These are phyloP conservation scores for Platyrinchus mystaceus DNA, from an alignment of 2,797 vertebrate genomes.

Conservation along the genomic window DNA sequence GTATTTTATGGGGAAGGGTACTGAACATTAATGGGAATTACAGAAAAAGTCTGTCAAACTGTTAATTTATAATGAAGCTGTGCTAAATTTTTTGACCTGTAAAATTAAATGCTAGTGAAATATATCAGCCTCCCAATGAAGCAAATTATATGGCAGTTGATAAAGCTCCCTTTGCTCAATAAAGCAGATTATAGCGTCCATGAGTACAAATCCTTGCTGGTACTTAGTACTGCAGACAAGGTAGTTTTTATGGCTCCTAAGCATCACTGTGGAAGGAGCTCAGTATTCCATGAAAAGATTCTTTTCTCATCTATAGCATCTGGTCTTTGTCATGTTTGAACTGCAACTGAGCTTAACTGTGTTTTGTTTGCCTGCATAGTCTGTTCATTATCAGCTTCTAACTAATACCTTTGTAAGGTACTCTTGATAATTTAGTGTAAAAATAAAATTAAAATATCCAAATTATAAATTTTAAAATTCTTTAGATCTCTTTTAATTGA, in stretches of 20 bases:
- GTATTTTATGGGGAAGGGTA: not conserved
- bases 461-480: not conserved
- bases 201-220: not conserved
- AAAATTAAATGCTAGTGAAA: constrained; percentile 46
- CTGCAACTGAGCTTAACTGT: constrained; percentile 17
- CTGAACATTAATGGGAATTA: not conserved
- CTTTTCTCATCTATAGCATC: not conserved
- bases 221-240: not conserved
- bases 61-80: constrained; percentile 4
- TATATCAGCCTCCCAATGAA: constrained; percentile 30
- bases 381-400: constrained; percentile 8
- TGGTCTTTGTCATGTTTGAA: constrained; percentile 23
- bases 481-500: not conserved
- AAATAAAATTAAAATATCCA: constrained; percentile 26
- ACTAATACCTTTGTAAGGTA: constrained; percentile 52
- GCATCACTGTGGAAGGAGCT: not conserved
- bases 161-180: constrained; percentile 28
- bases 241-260: not conserved
- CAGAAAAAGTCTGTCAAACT: not conserved
- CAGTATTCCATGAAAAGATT: not conserved
- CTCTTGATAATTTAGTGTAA: constrained; percentile 45
- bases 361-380: constrained; percentile 10
- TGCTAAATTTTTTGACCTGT: constrained; percentile 23
- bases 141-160: constrained; percentile 55
- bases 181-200: constrained; percentile 50